Base-by-base conservation (phyloP, 2,113 vertebrate genomes). In the Nothobranchius kuhntae region DNA sequence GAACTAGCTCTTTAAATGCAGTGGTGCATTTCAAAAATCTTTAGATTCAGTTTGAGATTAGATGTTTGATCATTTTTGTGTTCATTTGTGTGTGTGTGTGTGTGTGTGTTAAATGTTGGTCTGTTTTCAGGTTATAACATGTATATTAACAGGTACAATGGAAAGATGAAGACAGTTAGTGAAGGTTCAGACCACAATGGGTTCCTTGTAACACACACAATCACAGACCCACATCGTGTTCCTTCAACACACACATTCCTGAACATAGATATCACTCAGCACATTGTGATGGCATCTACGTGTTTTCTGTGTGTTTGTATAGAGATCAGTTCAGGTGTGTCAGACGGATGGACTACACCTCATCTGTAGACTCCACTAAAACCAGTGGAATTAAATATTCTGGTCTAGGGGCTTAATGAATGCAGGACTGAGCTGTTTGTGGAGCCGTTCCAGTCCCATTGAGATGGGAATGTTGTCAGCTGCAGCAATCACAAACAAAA, bases 171-270 rank as follows among this genome's bases (percentile, higher is more conserved):
- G 45, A 47, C 13, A 0, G 51, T 3, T 10, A 24, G 11, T 30
- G 13, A 1, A n/a, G 15, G 60, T n/a, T 7, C 14, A 17, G 15
- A 2, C 47, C 21, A 79, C 78, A 87, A 81, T 79, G 73, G 12
- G 9, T 8, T 55, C 69, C 65, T 77, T 85, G 78, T 87, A 9
- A 57, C 44, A n/a, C 65, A 70, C 48, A 51, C 12, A 13, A 7
- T 17, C 21, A 78, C 30, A 71, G 9, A 36, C 53, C 21, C 42
- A 75, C 72, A 75, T 82, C 54, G 54, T 17, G 44, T 58, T 50
- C 52, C 48, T 42, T 68, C 75, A 17, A 78, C 38, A 75, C 67
- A 55, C 81, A 81, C 72, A 89, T 91, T 89, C 90, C 85, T 86
- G 35, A 77, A 81, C 61, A 38, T 6, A n/a, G 56, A 60, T 73